Conservation (phyloP, 2,797 vertebrate species). For the Bucorvus abyssinicus region DNA sequence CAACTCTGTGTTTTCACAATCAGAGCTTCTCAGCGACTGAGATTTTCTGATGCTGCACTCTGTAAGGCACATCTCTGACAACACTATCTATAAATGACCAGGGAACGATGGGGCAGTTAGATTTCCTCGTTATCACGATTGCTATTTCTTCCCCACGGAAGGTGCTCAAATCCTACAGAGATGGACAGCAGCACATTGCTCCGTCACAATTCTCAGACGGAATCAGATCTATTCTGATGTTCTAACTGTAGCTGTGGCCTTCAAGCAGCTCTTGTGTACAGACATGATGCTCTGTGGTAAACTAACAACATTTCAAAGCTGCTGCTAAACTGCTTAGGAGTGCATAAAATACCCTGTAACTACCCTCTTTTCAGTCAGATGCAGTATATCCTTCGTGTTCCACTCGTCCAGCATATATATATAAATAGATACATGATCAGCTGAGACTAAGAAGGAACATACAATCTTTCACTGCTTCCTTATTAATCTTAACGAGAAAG, state of each 20-base stretch:
- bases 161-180: fast-evolving
- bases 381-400: background rate
- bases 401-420: background rate
- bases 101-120: background rate
- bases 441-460: background rate
- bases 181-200: background rate
- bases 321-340: background rate
- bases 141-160: background rate
- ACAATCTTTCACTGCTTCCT: background rate
- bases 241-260: background rate
- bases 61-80: background rate
- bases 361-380: background rate
- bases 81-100: background rate
- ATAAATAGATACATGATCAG: background rate
- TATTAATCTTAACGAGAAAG: background rate
- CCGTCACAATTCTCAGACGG: background rate
- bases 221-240: background rate
- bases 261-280: background rate
- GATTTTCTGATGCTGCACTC: constrained; percentile 36
- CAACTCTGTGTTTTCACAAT: constrained; percentile 60
- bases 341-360: background rate
- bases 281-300: background rate
- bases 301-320: background rate
- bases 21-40: constrained; percentile 50
- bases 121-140: background rate